Evolutionary conservation across 2,113 vertebrate species (phyloP).

Genomic region (Hippocampus comes): DNA sequence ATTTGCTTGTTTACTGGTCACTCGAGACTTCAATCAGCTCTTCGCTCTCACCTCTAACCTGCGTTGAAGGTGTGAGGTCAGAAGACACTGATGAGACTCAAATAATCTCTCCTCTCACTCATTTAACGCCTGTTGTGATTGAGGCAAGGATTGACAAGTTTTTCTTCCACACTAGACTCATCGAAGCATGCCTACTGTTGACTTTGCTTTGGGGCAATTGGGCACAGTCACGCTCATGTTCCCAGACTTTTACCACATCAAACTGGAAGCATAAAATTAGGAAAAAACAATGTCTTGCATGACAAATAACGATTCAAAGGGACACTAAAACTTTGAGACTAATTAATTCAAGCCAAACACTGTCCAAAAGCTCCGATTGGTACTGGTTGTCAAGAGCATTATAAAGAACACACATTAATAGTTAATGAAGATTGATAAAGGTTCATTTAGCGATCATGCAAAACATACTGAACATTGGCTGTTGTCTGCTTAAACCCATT

Average conservation of each 20-base stretch:
- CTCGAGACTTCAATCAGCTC: too few relatives aligned
- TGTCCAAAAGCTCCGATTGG: not conserved
- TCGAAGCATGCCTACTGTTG: not conserved
- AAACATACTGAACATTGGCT: slow-evolving; percentile 6
- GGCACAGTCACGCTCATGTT: not conserved
- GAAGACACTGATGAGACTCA: not conserved
- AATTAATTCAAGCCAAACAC: not conserved
- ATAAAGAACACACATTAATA: not conserved
- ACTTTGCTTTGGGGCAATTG: not conserved
- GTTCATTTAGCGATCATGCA: not conserved
- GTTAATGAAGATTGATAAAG: not conserved
- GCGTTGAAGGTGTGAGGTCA: not conserved
- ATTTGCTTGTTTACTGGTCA: not conserved
- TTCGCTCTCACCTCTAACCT: too few relatives aligned
- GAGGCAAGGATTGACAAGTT: not conserved
- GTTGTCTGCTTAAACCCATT: slow-evolving; percentile 42
- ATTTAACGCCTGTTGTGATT: not conserved
- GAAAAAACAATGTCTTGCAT: not conserved
- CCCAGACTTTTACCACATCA: not conserved
- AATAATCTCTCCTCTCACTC: not conserved
- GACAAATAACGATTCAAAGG: not conserved
- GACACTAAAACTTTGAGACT: not conserved
- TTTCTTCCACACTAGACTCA: not conserved
- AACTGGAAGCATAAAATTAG: not conserved
- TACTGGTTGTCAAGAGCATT: too few relatives aligned